Base-by-base conservation (phyloP, 2,797 vertebrate genomes). In the Varecia variegata region DNA sequence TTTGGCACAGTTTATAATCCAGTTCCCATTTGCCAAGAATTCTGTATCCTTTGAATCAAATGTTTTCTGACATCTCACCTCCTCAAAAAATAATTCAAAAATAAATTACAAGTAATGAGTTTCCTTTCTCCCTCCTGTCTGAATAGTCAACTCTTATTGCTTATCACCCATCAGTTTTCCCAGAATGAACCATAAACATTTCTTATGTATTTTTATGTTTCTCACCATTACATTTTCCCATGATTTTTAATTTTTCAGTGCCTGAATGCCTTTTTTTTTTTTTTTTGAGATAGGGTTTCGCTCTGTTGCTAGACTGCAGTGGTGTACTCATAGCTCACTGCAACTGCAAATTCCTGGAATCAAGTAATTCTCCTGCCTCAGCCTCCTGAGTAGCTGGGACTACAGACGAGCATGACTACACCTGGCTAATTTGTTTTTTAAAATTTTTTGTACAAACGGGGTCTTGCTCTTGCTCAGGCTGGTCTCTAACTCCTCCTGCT, bases 71-170 rank as follows among this genome's bases (percentile, higher is more conserved):
- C 50, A 94, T 93, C 30, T 95, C 21, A 32, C 13, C 10, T 87
- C 30, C 43, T 94, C 52, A 90, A 90, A 90, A 47, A 90, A 79
- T 18, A 79, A 92, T 56, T 80, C 70, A 65, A 90, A 93, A 83
- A 52, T 52, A 18, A 92, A 45, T 92, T 47, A 8, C 3, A 92
- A 23, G 25, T 74, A 71, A 82, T 79, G 38, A 45, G 12, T 58
- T 85, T 88, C 5, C 30, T 94, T 83, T 77, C 54, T 82, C 14
- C 15, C 82, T 73, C 32, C 38, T 80, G 13, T 43, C 17, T 90
- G 74, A 80, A 80, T 70, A 45, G 27, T 74, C 50, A 74, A 65
- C 7, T 83, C 7, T 60, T 84, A 79, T 32, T 40, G 14, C 11
- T 43, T 50, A 73, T n/a, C 17, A 68, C 25, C 21, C n/a, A 47